These are phyloP conservation scores for Coregonus clupeaformis DNA, from an alignment of 2,113 vertebrate genomes.

Conservation along the genomic window DNA sequence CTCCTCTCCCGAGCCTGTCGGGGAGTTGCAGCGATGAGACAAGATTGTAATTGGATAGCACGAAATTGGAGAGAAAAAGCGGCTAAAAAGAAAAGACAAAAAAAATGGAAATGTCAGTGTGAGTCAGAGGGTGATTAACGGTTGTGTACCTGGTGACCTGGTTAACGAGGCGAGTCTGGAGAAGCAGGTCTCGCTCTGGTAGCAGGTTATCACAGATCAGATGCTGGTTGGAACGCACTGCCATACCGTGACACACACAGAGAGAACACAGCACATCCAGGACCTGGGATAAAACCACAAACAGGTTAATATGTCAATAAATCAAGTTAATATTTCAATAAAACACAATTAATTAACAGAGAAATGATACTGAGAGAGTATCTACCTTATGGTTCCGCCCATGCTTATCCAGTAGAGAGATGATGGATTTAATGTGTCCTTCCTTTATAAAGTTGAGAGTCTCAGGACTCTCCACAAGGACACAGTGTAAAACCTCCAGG, in stretches of 20 bases:
- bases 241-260: conserved; percentile 91
- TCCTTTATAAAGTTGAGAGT: conserved; percentile 92
- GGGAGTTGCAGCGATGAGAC: no score
- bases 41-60: no score
- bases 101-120: background rate
- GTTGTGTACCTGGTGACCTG: conserved; percentile 86
- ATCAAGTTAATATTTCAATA: conserved; percentile 20
- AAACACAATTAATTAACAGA: conserved; percentile 18
- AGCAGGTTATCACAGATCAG: conserved; percentile 93
- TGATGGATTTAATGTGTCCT: conserved; percentile 90
- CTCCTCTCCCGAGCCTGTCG: no score
- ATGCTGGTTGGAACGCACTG: conserved; percentile 92
- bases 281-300: conserved; percentile 75
- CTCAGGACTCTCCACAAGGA: conserved; percentile 91
- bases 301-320: conserved; percentile 23
- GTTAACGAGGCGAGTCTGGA: conserved; percentile 91
- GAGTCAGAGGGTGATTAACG: background rate
- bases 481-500: conserved; percentile 92
- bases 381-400: conserved; percentile 89
- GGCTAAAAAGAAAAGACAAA: no score
- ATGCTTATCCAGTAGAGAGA: conserved; percentile 90
- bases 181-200: conserved; percentile 86
- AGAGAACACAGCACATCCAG: conserved; percentile 91
- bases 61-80: no score
- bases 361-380: background rate